Evolutionary conservation across 2,888 invertebrate species (phyloP), one percentile per base, ranked within the genome.

Genomic region (Mimachlamys varia): DNA sequence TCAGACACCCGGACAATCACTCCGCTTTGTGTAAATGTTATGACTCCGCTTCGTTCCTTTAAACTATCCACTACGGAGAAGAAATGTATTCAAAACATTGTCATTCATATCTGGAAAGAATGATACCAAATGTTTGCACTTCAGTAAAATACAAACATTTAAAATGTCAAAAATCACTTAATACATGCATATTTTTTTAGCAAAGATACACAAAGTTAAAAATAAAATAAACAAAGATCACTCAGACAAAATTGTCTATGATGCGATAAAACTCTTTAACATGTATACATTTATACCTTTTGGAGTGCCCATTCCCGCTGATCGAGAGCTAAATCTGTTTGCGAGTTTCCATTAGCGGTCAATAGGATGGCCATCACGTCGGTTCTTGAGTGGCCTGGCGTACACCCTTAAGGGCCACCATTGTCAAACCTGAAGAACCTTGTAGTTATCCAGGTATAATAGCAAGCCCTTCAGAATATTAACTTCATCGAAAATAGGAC

Each of bases 141-240:
- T 76, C 15, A 44, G 33, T 15, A 33, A 53, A 53, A 53, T 13
- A 53, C 12, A 22, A 76, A 7, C 27, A 76, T 27, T 10, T 12
- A 76, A 76, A 76, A 76, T 33, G 33, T 76, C 76, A 22, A 76
- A n/a, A 76, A 76, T 76, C 76, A 76, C 76, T 76, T 76, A 33
- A 58, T 33, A 27, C 15, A 76, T 76, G 7, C 4, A n/a, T n/a
- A n/a, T 62, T 44, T 33, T 76, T 33, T 33, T 33, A 76, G 12
- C 33, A 33, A 17, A 27, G 15, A 76, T 76, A 76, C 3, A 76
- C 33, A 76, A 33, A 76, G 76, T 33, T 76, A 27, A 76, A 33
- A 33, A 33, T 76, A 76, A 76, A 76, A 33, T 33, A 76, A 76
- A 76, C 76, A 76, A 27, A 33, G 10, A 15, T 76, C 76, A 62